Conservation (phyloP, 1,140 invertebrate genomes). For the Drosophila sulfurigaster region DNA sequence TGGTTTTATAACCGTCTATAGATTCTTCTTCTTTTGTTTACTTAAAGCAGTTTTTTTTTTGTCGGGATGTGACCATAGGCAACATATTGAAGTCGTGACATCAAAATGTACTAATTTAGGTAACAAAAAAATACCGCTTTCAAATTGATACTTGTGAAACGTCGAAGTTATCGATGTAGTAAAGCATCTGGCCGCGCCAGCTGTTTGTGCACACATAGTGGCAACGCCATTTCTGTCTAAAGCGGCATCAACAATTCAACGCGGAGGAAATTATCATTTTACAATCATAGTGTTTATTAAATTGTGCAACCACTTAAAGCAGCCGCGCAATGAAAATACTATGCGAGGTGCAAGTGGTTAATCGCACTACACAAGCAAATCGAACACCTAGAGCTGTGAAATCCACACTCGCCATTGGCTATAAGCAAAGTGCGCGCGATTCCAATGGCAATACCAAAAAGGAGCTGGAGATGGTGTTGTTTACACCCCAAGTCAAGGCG, state of each 20-base stretch:
- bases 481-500: slow-evolving; percentile 88
- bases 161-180: slow-evolving; percentile 10
- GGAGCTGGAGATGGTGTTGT: slow-evolving; percentile 88
- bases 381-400: slow-evolving; percentile 85
- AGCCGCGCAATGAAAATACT: slow-evolving; percentile 88
- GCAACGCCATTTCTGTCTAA: slow-evolving; percentile 6
- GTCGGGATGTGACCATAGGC: no score
- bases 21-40: no score
- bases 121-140: background rate
- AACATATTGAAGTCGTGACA: no score
- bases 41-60: no score
- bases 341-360: slow-evolving; percentile 88
- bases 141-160: slow-evolving; percentile 2
- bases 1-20: slow-evolving; percentile 34
- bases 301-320: background rate
- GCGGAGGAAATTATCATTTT: background rate
- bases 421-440: slow-evolving; percentile 82
- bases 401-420: slow-evolving; percentile 89
- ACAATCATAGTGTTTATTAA: background rate
- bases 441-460: slow-evolving; percentile 72
- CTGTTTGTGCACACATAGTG: slow-evolving; percentile 17
- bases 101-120: no score
- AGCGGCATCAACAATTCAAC: slow-evolving; percentile 12
- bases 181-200: slow-evolving; percentile 9
- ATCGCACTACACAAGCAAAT: slow-evolving; percentile 86